Percentiles rank a stretch among this genome's conserved stretches.
phyloP scores from a whole-genome alignment of 2,888 invertebrate species.

The Ophion obscuratus region DNA sequence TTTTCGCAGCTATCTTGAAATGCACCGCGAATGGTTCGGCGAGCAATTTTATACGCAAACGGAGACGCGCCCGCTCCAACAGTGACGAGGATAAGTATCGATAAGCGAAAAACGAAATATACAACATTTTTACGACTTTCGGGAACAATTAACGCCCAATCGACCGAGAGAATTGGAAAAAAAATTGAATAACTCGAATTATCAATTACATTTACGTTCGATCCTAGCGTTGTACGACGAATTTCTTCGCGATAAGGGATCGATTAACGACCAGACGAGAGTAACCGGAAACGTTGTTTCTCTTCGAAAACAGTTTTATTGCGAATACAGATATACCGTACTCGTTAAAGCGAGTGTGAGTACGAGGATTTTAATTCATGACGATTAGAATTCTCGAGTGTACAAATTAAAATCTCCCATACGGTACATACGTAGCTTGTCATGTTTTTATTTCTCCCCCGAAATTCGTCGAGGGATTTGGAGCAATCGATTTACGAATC shows the following conservation, averaged over 20 bases:
- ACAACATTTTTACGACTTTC: background rate
- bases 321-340: slow-evolving; percentile 33
- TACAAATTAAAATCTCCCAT: slow-evolving; percentile 48
- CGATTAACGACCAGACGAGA: slow-evolving; percentile 9
- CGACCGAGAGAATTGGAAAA: slow-evolving; percentile 3
- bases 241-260: slow-evolving; percentile 3
- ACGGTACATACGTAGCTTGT: background rate
- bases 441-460: slow-evolving; percentile 3
- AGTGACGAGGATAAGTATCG: slow-evolving; percentile 44
- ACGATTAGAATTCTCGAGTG: slow-evolving; percentile 37
- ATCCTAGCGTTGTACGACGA: background rate
- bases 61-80: slow-evolving; percentile 83
- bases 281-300: background rate
- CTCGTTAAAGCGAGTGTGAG: slow-evolving; percentile 32
- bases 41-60: slow-evolving; percentile 89
- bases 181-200: slow-evolving; percentile 1
- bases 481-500: background rate
- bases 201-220: background rate
- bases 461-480: background rate
- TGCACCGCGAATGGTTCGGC: slow-evolving; percentile 93
- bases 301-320: slow-evolving; percentile 58
- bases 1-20: slow-evolving; percentile 89
- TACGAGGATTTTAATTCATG: slow-evolving; percentile 45
- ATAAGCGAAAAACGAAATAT: background rate
- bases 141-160: background rate